A percentile compares a stretch with the other conserved stretches of the same genome.
These are phyloP conservation scores for Sepiola atlantica DNA, from an alignment of 2,888 invertebrate species.

Conservation along the genomic window DNA sequence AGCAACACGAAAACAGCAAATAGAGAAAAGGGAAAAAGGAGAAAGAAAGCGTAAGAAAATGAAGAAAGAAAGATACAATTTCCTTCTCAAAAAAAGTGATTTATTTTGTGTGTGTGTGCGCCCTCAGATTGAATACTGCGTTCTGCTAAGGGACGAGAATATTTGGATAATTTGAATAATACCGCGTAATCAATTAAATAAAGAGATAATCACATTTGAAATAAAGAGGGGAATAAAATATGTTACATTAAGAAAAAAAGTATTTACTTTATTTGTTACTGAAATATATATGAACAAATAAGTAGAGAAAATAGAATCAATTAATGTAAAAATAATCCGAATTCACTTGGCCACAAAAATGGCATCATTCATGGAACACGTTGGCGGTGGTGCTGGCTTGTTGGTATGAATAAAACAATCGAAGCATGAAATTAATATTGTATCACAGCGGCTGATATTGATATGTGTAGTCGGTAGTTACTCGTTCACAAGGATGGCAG, in stretches of 20 bases:
- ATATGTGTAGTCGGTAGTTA: background rate
- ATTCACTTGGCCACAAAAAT: conserved; percentile 8
- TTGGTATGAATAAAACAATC: too few relatives aligned
- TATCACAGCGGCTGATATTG: background rate
- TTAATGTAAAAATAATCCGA: background rate
- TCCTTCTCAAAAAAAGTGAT: too few relatives aligned
- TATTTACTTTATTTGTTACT: background rate
- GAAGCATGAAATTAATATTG: background rate
- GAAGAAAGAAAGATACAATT: too few relatives aligned
- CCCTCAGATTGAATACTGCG: background rate
- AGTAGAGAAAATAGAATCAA: background rate
- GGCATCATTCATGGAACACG: background rate
- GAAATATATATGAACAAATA: conserved; percentile 3
- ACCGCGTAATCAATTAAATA: background rate
- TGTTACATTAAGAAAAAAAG: background rate
- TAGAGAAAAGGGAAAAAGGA: too few relatives aligned
- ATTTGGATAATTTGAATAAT: background rate
- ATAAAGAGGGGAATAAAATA: background rate
- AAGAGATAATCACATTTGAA: background rate
- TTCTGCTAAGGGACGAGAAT: background rate
- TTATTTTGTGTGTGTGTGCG: background rate
- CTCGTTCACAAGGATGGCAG: too few relatives aligned
- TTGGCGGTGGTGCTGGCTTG: too few relatives aligned
- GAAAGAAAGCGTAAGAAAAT: too few relatives aligned
- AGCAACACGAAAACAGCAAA: too few relatives aligned